Conservation (phyloP, 2,113 vertebrate species). For the Athene cunicularia region DNA sequence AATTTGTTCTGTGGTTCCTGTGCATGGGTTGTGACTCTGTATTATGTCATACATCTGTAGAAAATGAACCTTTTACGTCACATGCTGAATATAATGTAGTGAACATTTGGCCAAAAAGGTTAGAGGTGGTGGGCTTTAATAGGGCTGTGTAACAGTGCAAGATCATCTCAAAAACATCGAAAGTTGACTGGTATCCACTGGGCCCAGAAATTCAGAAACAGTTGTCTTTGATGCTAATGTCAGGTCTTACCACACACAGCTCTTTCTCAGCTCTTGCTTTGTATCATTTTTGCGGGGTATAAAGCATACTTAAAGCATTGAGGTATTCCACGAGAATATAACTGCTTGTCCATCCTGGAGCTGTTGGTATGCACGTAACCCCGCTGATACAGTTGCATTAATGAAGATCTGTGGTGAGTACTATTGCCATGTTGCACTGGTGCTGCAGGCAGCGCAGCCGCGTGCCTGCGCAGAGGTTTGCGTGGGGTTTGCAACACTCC, state of each 20-base stretch:
- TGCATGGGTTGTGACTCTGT: neutral
- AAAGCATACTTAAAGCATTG: neutral
- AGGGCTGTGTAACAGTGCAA: neutral
- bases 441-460: fast-evolving
- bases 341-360: neutral
- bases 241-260: neutral
- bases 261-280: neutral
- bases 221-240: fast-evolving
- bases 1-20: neutral
- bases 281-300: neutral
- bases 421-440: fast-evolving
- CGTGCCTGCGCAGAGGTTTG: fast-evolving
- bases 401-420: neutral
- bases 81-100: neutral
- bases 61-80: neutral
- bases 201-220: neutral
- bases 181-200: neutral
- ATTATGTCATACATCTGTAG: neutral
- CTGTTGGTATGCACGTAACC: neutral
- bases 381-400: neutral
- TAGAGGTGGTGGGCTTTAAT: neutral
- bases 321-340: neutral
- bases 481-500: neutral
- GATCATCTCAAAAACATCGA: neutral
- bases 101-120: neutral